These are phyloP conservation scores for Champsocephalus esox DNA, from an alignment of 2,797 vertebrate species.

Conservation along the genomic window DNA sequence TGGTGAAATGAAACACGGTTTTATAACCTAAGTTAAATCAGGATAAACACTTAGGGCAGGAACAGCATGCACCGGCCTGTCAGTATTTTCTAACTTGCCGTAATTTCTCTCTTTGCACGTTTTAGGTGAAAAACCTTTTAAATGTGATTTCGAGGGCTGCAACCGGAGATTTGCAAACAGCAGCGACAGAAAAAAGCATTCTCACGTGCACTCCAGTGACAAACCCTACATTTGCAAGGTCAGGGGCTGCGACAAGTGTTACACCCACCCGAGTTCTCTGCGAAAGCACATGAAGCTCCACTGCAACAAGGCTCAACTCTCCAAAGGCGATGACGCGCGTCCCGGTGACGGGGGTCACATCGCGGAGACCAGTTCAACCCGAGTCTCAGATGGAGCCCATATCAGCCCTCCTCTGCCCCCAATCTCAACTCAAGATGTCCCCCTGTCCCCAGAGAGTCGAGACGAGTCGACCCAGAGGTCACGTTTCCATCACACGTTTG, in stretches of 20 bases:
- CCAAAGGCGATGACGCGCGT: constrained; percentile 72
- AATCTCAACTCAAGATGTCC: constrained; percentile 64
- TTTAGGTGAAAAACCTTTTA: constrained; percentile 88
- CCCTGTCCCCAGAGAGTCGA: constrained; percentile 79
- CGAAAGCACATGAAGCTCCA: constrained; percentile 86
- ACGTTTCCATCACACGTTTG: constrained; percentile 85
- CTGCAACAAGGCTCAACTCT: constrained; percentile 77
- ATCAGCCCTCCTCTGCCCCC: constrained; percentile 67
- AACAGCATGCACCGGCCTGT: constrained; percentile 15
- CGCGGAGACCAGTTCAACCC: constrained; percentile 69
- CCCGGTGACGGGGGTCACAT: constrained; percentile 63
- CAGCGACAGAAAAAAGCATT: constrained; percentile 84
- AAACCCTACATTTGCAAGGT: constrained; percentile 86
- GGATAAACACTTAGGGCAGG: neutral
- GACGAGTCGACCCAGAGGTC: constrained; percentile 81
- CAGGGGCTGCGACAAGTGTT: constrained; percentile 81
- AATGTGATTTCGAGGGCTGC: constrained; percentile 87
- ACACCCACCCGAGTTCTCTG: constrained; percentile 81
- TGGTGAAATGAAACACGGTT: neutral
- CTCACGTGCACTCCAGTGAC: constrained; percentile 81
- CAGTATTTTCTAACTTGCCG: constrained; percentile 58
- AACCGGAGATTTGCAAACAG: constrained; percentile 86
- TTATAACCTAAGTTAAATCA: neutral
- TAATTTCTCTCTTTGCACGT: constrained; percentile 78
- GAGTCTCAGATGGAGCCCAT: constrained; percentile 69